A percentile compares a stretch with the other conserved stretches of the same genome.
phyloP scores from a whole-genome alignment of 2,888 invertebrate genomes.

The Hypena proboscidalis region DNA sequence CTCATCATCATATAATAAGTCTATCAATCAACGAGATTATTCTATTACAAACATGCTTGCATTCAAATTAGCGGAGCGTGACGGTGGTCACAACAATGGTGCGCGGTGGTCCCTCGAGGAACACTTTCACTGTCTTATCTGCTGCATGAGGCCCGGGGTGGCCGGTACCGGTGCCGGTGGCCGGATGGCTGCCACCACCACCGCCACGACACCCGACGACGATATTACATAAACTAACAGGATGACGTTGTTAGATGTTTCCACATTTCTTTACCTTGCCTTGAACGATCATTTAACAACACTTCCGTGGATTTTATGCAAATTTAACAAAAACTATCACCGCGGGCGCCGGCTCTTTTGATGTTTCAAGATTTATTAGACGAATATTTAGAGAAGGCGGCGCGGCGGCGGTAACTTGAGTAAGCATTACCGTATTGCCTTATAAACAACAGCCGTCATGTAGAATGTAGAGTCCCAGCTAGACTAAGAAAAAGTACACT shows the following conservation, averaged over 20 bases:
- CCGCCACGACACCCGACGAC: conserved; percentile 7
- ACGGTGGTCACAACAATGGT: conserved; percentile 66
- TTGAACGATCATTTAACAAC: conserved; percentile 31
- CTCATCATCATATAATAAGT: conserved; percentile 75
- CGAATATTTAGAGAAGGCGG: not conserved
- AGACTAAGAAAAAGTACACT: too few relatives aligned
- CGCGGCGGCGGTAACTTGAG: too few relatives aligned
- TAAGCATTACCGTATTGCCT: too few relatives aligned
- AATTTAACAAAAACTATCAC: conserved; percentile 16
- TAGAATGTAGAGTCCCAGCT: too few relatives aligned
- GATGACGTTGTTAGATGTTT: conserved; percentile 37
- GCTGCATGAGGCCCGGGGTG: conserved; percentile 44
- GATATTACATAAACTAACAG: conserved; percentile 41
- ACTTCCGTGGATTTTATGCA: conserved; percentile 26
- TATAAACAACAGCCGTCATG: too few relatives aligned
- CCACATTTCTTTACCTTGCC: conserved; percentile 37
- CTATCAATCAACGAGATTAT: conserved; percentile 77
- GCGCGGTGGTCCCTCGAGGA: conserved; percentile 46
- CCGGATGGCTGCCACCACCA: conserved; percentile 28
- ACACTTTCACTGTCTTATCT: conserved; percentile 71
- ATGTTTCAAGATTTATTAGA: conserved; percentile 8
- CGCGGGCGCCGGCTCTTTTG: conserved; percentile 15
- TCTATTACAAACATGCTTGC: conserved; percentile 67
- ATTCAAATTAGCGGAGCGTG: conserved; percentile 74
- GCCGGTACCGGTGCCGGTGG: conserved; percentile 32